Base-by-base conservation (phyloP, 2,888 invertebrate genomes). In the Galerucella pusilla region DNA sequence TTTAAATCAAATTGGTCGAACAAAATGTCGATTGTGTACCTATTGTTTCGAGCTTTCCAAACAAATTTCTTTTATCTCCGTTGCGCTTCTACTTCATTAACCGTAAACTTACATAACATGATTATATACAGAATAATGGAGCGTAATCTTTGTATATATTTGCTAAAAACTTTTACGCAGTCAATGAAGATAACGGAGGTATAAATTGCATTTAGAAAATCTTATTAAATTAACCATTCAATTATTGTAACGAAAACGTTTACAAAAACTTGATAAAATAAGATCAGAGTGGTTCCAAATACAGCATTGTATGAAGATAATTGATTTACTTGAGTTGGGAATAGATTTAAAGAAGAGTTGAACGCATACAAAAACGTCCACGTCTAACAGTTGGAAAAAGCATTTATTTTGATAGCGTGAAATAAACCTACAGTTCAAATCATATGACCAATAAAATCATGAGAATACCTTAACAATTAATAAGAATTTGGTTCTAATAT, bases 1-100 rank as follows among this genome's bases (percentile, higher is more conserved):
- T 60, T 60, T 60, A 28, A 20, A 60, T 60, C 28, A 2, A 12
- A 67, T 16, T 65, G 57, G 45, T 68, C 63, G 65, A 65, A 69
- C 65, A 65, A 74, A 65, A 69, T 63, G 73, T 69, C 69, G 57
- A 74, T 74, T 69, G 60, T 60, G 60, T 28, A 28, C 28, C 28
- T 28, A 25, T 25, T 60, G 60, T 60, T 60, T 28, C 12, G 60
- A 25, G 69, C 69, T 74, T 74, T 74, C 74, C 69, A 73, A 73
- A 73, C 73, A n/a, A 20, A 69, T 74, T 74, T 74, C 74, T 74
- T 74, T 74, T 60, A 28, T 60, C 60, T 28, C 6, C 28, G 60
- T 60, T 60, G 60, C 60, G 60, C 12, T 60, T 60, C 60, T 60
- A 28, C 60, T 28, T 14, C 28, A 28, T 60, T 60, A 28, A 60